Evolutionary conservation across 2,113 vertebrate species (phyloP), one percentile per base, ranked within the genome.

Genomic region (Channa maculata): DNA sequence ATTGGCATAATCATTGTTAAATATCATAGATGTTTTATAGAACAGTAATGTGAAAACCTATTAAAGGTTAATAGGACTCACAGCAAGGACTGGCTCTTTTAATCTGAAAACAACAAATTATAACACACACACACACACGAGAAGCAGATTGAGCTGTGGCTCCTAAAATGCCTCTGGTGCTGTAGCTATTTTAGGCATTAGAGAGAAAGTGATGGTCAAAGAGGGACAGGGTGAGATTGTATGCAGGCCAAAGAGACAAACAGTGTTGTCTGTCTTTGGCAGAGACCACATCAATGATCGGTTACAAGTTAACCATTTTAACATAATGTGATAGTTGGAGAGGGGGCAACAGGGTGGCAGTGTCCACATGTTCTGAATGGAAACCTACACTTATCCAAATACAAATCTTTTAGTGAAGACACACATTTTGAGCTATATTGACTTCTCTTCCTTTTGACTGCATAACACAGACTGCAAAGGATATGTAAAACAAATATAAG

Each of bases 181-280:
- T 69, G 77, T 1, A 61, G 61, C 86, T 93, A 91, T 91, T 93
- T 92, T 70, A 48, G 80, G 86, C 82, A 3, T 62, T 6, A 60
- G 59, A 36, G 45, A 60, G 49, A 68, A 34, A n/a, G 36, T 74
- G 61, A 73, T 38, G 66, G 71, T 61, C 49, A 53, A 71, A 45
- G 37, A 59, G 53, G 49, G 51, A 53, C 13, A 48, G 48, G 65
- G 65, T 57, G 71, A 63, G 54, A 64, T 55, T 59, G 12, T 7
- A 7, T 5, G 24, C 13, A 33, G 44, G 41, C 49, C 13, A 41
- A 39, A 34, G 41, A 51, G 79, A 60, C 53, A 43, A 75, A 69
- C 73, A 12, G 55, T 37, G 54, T 67, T 39, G 15, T 3, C 14
- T 49, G 39, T 39, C 15, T 66, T 41, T 15, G 48, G 65, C 38